Base-by-base conservation (phyloP, 2,113 vertebrate genomes). In the Tichodroma muraria region DNA sequence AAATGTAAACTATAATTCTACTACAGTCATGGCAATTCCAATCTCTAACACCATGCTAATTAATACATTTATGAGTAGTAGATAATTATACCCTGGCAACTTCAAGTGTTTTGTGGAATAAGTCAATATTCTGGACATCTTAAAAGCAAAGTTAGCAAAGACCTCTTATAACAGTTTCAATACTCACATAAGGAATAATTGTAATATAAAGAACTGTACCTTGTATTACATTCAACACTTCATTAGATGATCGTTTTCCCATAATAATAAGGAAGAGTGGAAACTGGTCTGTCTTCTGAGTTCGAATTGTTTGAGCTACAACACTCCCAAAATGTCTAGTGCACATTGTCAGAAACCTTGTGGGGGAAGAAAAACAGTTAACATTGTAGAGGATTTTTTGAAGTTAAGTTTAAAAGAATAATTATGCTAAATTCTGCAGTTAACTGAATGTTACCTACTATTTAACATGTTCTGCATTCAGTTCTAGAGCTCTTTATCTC, bases 161-260 rank as follows among this genome's bases (percentile, higher is more conserved):
- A 63, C 5, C 11, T 49, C 47, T 85, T 60, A 25, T 14, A 77
- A 60, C 52, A 79, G 56, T 33, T 86, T 86, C 25, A 52, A 24
- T 13, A 60, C 6, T 45, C n/a, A 47, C 4, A 5, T 10, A 70
- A 63, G 25, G 35, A 88, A 68, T 35, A 31, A 2, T 37, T 49
- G 10, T 4, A 93, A 25, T 11, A 70, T 8, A 66, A 83, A 69
- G 53, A 68, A 84, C 47, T 14, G 17, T 98, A 99, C 99, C 99
- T 99, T 99, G 99, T 98, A 99, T 99, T 97, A 99, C 99, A 97
- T 99, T 99, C 98, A 99, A 97, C 85, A 99, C 99, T 98, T 99
- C 99, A 68, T 99, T 99, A 89, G 99, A 99, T n/a, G 99, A 99
- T 96, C 99, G 97, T 94, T 99, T 99, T 60, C 99, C 99, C 99